phyloP scores from a whole-genome alignment of 2,888 invertebrate genomes.

The Biston stratarius region DNA sequence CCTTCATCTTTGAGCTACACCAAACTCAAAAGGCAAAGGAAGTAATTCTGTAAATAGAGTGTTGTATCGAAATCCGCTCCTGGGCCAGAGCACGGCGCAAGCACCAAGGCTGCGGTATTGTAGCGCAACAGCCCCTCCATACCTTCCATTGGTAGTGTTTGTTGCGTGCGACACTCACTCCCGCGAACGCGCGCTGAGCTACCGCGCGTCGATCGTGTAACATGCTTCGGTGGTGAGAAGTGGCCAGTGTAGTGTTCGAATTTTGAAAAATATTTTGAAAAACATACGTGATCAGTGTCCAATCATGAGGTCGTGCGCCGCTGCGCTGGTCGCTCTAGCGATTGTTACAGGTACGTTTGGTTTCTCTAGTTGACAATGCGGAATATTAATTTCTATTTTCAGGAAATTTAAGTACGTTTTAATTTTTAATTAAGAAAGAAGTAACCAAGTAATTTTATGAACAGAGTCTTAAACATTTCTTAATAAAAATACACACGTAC shows the following conservation, averaged over 20 bases:
- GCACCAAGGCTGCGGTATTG: conserved; percentile 46
- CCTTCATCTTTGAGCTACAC: conserved; percentile 25
- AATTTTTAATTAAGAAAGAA: background rate
- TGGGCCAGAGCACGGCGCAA: conserved; percentile 15
- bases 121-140: conserved; percentile 64
- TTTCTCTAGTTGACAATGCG: background rate
- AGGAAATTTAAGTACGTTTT: conserved; percentile 6
- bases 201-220: conserved; percentile 74
- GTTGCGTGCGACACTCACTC: conserved; percentile 59
- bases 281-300: conserved; percentile 62
- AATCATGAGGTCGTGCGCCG: conserved; percentile 76
- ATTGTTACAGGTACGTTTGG: conserved; percentile 71
- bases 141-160: conserved; percentile 58
- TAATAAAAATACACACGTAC: background rate
- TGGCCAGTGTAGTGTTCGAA: conserved; percentile 75
- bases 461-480: too few relatives aligned
- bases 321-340: conserved; percentile 70
- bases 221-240: conserved; percentile 80
- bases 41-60: conserved; percentile 35
- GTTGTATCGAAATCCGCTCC: conserved; percentile 24
- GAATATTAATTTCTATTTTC: conserved; percentile 19
- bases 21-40: conserved; percentile 24
- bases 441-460: too few relatives aligned
- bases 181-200: conserved; percentile 77
- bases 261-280: conserved; percentile 57